phyloP scores from a whole-genome alignment of 2,113 vertebrate genomes.

The Trichomycterus rosablanca region DNA sequence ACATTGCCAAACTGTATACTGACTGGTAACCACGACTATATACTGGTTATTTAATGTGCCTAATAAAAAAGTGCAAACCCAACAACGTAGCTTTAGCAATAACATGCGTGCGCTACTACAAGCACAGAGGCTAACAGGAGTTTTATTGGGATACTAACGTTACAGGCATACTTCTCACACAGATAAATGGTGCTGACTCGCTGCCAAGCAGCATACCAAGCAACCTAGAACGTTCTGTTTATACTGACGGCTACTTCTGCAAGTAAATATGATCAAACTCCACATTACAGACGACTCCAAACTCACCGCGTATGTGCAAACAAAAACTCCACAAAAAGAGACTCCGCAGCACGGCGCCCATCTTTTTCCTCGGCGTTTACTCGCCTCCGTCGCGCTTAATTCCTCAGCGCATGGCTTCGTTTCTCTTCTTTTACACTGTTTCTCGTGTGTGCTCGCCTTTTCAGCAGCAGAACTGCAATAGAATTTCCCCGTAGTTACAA shows the following conservation, averaged over 20 bases:
- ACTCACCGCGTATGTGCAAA: constrained; percentile 80
- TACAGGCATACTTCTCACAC: too few relatives aligned
- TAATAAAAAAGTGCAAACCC: too few relatives aligned
- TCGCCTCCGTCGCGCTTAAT: constrained; percentile 47
- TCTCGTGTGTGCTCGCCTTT: neutral
- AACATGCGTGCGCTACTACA: neutral
- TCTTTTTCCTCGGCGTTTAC: constrained; percentile 62
- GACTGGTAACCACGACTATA: too few relatives aligned
- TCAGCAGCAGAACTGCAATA: too few relatives aligned
- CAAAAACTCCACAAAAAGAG: constrained; percentile 82
- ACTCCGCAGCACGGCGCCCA: constrained; percentile 83
- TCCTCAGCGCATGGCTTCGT: constrained; percentile 60
- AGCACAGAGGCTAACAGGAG: neutral
- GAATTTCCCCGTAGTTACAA: constrained; percentile 9
- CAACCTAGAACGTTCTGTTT: too few relatives aligned
- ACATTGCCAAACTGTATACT: too few relatives aligned
- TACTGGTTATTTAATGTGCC: too few relatives aligned
- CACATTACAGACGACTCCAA: too few relatives aligned
- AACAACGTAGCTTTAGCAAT: too few relatives aligned
- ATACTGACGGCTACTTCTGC: too few relatives aligned
- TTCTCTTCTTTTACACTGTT: constrained; percentile 39
- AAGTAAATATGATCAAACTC: too few relatives aligned
- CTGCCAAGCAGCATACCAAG: neutral
- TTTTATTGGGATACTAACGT: neutral
- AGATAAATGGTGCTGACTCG: too few relatives aligned